phyloP scores from a whole-genome alignment of 30 jellyfish, hydroid and myxozoan genomes.

The Turritopsis rubra region DNA sequence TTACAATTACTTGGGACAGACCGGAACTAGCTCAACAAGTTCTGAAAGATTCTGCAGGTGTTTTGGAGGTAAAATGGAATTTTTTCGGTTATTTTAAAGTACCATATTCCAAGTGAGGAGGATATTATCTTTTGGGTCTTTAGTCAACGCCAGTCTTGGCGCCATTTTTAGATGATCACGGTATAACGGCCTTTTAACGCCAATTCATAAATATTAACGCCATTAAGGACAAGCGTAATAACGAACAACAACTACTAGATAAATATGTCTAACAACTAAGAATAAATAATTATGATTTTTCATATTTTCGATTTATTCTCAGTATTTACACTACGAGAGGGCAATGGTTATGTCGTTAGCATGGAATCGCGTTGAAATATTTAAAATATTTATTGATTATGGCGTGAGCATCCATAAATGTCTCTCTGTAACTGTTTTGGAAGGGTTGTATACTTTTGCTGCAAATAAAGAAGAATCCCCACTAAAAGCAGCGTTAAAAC shows the following conservation, averaged over 20 bases:
- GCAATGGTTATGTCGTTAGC: conserved; percentile 75
- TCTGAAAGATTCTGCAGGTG: background rate
- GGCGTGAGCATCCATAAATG: conserved; percentile 61
- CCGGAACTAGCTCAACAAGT: conserved; percentile 59
- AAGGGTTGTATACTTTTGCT: conserved; percentile 42
- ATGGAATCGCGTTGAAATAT: conserved; percentile 66
- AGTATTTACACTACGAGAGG: conserved; percentile 31
- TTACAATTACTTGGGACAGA: conserved; percentile 78
- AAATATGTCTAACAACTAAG: no score
- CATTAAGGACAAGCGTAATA: no score
- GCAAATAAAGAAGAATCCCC: background rate
- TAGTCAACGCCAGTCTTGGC: no score
- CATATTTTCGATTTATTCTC: background rate
- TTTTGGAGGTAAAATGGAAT: background rate
- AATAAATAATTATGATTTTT: no score
- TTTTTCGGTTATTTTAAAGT: no score
- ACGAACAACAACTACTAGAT: no score
- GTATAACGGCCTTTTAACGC: no score
- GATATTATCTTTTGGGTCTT: no score
- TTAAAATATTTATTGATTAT: conserved; percentile 54
- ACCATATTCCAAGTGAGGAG: no score
- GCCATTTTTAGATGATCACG: no score
- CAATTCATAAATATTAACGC: no score
- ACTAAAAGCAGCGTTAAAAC: background rate
- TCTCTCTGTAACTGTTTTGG: conserved; percentile 46